Conservation (phyloP, 2,113 vertebrate genomes). For the Catagonus wagneri region DNA sequence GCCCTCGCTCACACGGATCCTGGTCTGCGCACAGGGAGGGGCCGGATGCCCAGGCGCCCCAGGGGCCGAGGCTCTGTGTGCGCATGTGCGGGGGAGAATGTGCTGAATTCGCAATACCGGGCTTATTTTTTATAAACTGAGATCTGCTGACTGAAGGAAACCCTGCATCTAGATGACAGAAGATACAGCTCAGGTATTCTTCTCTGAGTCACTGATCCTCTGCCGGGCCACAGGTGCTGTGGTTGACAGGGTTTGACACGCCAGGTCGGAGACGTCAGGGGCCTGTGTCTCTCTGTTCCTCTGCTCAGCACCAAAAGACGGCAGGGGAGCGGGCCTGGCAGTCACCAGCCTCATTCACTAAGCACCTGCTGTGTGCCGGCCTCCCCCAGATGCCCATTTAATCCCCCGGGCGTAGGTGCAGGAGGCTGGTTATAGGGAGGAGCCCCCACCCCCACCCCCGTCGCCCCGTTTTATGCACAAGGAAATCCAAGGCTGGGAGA, state of each 20-base stretch:
- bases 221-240: not conserved
- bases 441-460: too few species aligned
- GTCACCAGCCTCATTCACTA: not conserved
- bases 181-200: not conserved
- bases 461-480: not conserved
- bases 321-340: not conserved
- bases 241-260: not conserved
- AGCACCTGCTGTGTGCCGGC: not conserved
- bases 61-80: not conserved
- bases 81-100: fast-evolving
- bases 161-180: fast-evolving
- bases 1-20: not conserved
- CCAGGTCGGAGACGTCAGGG: not conserved
- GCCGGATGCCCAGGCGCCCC: too few species aligned
- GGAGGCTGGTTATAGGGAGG: not conserved
- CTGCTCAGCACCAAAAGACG: not conserved
- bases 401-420: fast-evolving
- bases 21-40: not conserved
- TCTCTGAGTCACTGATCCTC: not conserved
- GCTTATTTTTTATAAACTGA: not conserved
- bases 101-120: not conserved
- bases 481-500: not conserved
- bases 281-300: fast-evolving
- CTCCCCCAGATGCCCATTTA: not conserved
- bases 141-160: constrained; percentile 58